Evolutionary conservation across 2,113 vertebrate species (phyloP).

Genomic region (Pungitius pungitius): DNA sequence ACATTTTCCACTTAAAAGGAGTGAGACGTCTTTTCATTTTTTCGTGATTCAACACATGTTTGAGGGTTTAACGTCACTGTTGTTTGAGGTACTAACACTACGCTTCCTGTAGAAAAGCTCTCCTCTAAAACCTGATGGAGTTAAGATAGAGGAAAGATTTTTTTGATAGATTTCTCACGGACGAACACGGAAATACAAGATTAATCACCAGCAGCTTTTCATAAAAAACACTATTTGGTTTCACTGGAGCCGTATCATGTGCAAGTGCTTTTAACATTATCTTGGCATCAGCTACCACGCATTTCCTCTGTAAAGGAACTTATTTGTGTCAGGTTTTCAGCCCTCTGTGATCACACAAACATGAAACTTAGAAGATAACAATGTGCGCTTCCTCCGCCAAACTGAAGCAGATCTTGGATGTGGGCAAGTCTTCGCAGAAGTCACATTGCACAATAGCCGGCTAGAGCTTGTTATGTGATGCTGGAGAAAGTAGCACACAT

Average conservation of each 20-base stretch:
- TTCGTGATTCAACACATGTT: neutral
- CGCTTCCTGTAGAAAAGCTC: neutral
- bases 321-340: neutral
- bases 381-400: neutral
- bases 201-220: neutral
- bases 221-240: neutral
- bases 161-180: neutral
- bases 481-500: neutral
- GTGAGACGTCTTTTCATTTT: neutral
- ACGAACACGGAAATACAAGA: neutral
- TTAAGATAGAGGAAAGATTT: neutral
- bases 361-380: neutral
- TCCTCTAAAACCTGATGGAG: neutral
- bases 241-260: neutral
- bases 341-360: conserved; percentile 1
- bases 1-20: conserved; percentile 23
- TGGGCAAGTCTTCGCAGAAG: neutral
- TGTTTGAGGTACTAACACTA: neutral
- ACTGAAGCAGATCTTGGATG: conserved; percentile 1
- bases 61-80: neutral
- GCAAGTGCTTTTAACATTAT: neutral
- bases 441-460: neutral
- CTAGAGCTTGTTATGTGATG: conserved; percentile 1
- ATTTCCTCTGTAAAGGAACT: neutral
- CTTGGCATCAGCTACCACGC: neutral